Base-by-base conservation (phyloP, 2,797 vertebrate genomes). In the Syndactyla subalaris region DNA sequence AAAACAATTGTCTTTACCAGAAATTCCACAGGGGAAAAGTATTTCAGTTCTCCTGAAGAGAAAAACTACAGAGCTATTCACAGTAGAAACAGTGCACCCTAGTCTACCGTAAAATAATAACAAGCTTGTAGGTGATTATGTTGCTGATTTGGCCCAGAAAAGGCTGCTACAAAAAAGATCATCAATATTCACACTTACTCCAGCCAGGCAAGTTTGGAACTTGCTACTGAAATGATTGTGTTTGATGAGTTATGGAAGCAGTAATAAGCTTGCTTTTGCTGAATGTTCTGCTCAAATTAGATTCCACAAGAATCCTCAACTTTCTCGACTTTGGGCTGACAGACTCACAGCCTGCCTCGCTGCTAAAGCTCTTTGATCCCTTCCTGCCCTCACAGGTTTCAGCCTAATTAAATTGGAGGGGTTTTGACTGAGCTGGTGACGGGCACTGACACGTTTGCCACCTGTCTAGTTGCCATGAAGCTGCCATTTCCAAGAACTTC, bases 11-110 rank as follows among this genome's bases (percentile, higher is more conserved):
- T 94, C 93, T 83, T 86, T 80, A 94, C 83, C 78, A 93, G 83
- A 92, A 82, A 84, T 96, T 90, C 94, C 96, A 76, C 95, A 88
- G 92, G 83, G 92, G 85, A 95, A 94, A 95, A 93, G 79, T 61
- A 76, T 68, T 84, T 95, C 77, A 48, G 74, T 81, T 96, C 94
- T 96, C 94, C 88, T 1, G 49, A 96, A 93, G 95, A 96, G 92
- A 96, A 97, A 94, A 86, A 65, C 85, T 61, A 89, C 62, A 87
- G 63, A 84, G 66, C 83, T 93, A 63, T 59, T 94, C 77, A 91
- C 80, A 89, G 84, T 72, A 95, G 89, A 76, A 91, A 83, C 63
- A 78, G 59, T 36, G 80, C 30, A 61, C 19, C 61, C 71, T 75
- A 32, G 58, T 46, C 94, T 95, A 82, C 93, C 0, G 12, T 65